A percentile compares a stretch with the other conserved stretches of the same genome.
Conservation (phyloP, 2,113 vertebrate species). For the cattle (Bos taurus) region ARS-UCD2.0 NC_037356.1:7706501-7707000, state of each 20-base stretch:
- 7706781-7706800: background rate
- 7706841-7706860: background rate
- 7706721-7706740: background rate
- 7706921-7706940: background rate
- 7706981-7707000: background rate
- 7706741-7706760: background rate
- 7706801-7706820: background rate
- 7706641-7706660: background rate
- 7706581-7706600: background rate
- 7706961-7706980: background rate
- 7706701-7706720: background rate
- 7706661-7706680: accelerated
- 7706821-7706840: background rate
- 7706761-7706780: background rate
- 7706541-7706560: background rate
- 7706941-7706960: background rate
- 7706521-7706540: background rate
- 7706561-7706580: background rate
- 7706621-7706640: background rate
- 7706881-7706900: background rate
- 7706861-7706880: background rate
- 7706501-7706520: background rate
- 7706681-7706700: background rate
- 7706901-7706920: background rate
- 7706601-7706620: background rate